Percentiles rank a stretch among this genome's conserved stretches.
These are phyloP conservation scores for Paracanthobrama guichenoti DNA, from an alignment of 2,113 vertebrate genomes.

Conservation along the genomic window DNA sequence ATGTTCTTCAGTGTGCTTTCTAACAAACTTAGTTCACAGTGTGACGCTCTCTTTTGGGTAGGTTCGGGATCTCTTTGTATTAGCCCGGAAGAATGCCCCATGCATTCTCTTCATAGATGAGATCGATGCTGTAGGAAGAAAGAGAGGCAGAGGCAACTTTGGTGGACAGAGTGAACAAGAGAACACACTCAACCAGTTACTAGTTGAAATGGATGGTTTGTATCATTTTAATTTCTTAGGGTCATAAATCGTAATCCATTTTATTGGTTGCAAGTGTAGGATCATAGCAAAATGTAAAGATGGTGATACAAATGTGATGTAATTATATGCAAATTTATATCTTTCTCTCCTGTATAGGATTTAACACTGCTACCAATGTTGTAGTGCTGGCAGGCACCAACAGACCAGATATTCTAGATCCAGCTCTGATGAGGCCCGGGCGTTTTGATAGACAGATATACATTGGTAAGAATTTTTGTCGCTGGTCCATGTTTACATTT, in stretches of 20 bases:
- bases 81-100: conserved; percentile 95
- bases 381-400: conserved; percentile 97
- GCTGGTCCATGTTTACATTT: too few species aligned
- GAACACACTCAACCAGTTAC: conserved; percentile 94
- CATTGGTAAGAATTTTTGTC: conserved; percentile 79
- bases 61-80: conserved; percentile 92
- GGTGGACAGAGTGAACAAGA: conserved; percentile 97
- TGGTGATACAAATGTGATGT: background rate
- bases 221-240: background rate
- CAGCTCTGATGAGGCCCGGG: conserved; percentile 90
- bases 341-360: conserved; percentile 75
- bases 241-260: background rate
- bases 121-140: conserved; percentile 95
- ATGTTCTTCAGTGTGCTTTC: background rate
- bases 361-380: conserved; percentile 97
- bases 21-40: background rate
- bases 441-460: conserved; percentile 97
- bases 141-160: conserved; percentile 91
- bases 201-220: conserved; percentile 97
- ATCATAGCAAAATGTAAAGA: background rate
- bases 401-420: conserved; percentile 94
- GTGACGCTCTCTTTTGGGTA: conserved; percentile 58
- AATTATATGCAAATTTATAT: background rate
- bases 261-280: background rate
- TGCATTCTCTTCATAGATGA: conserved; percentile 99